phyloP scores from a whole-genome alignment of 2,888 invertebrate species.

The Rhingia rostrata region DNA sequence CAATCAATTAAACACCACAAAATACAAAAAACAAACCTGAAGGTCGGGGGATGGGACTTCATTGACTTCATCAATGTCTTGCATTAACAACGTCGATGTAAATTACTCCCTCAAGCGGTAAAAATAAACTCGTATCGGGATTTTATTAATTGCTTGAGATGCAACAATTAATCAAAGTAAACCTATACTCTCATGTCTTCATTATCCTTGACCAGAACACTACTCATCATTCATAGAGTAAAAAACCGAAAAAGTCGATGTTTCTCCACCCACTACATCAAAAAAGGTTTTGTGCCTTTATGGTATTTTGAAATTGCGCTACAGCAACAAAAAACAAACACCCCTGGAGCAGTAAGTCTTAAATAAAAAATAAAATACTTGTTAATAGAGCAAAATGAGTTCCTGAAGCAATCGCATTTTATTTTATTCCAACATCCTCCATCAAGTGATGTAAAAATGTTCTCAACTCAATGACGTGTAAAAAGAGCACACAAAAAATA shows the following conservation, averaged over 20 bases:
- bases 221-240: not conserved
- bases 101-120: not conserved
- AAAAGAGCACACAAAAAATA: not conserved
- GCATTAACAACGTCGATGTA: not conserved
- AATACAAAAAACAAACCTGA: too few relatives aligned
- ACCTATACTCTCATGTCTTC: not conserved
- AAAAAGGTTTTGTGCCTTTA: not conserved
- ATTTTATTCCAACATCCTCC: too few relatives aligned
- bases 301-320: slow-evolving; percentile 9
- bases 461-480: too few relatives aligned
- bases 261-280: slow-evolving; percentile 3
- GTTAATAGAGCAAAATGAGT: too few relatives aligned
- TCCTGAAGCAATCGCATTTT: too few relatives aligned
- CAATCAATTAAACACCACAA: too few relatives aligned
- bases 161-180: not conserved
- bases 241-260: slow-evolving; percentile 10
- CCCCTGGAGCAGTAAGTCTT: slow-evolving; percentile 6
- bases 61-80: too few relatives aligned
- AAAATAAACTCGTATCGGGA: not conserved
- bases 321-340: slow-evolving; percentile 9
- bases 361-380: not conserved
- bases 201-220: slow-evolving; percentile 13
- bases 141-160: not conserved
- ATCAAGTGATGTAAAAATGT: too few relatives aligned
- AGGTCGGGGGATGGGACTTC: too few relatives aligned